phyloP scores from a whole-genome alignment of 1,140 invertebrate genomes.

The Nephotettix cincticeps region DNA sequence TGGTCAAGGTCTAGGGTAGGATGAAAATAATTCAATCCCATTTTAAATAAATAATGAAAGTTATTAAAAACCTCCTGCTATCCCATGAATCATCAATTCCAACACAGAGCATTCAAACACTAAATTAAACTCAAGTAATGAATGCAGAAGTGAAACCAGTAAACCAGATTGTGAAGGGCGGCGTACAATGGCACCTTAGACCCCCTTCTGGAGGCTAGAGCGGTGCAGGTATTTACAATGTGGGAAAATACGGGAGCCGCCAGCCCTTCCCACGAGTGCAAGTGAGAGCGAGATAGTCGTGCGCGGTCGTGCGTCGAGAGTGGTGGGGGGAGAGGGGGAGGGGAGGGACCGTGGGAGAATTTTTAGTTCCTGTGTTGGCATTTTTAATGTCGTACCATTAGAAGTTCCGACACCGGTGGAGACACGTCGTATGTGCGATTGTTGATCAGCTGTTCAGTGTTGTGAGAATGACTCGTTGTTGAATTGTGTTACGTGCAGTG shows the following conservation, averaged over 20 bases:
- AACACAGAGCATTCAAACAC: no score
- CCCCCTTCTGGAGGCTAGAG: neutral
- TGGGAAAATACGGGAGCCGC: conserved; percentile 22
- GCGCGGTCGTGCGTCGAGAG: conserved; percentile 52
- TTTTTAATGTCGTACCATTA: conserved; percentile 20
- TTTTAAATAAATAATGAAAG: no score
- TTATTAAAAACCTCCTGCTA: no score
- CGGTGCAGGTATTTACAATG: conserved; percentile 9
- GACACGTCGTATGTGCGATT: neutral
- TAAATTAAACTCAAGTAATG: no score
- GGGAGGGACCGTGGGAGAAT: conserved; percentile 41
- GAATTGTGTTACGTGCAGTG: neutral
- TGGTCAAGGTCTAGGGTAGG: no score
- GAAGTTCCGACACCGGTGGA: no score
- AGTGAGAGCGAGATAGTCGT: conserved; percentile 46
- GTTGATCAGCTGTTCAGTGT: neutral
- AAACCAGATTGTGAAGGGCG: no score
- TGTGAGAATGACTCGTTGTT: neutral
- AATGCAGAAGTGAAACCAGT: no score
- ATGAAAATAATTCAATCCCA: no score
- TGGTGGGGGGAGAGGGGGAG: conserved; percentile 51
- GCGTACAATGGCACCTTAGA: no score
- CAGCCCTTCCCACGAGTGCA: conserved; percentile 34
- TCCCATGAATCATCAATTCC: no score
- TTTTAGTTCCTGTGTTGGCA: conserved; percentile 45